Percentiles rank a stretch among this genome's conserved stretches.
phyloP scores from a whole-genome alignment of 2,888 invertebrate species.

The Drosophila pseudotakahashii region DNA sequence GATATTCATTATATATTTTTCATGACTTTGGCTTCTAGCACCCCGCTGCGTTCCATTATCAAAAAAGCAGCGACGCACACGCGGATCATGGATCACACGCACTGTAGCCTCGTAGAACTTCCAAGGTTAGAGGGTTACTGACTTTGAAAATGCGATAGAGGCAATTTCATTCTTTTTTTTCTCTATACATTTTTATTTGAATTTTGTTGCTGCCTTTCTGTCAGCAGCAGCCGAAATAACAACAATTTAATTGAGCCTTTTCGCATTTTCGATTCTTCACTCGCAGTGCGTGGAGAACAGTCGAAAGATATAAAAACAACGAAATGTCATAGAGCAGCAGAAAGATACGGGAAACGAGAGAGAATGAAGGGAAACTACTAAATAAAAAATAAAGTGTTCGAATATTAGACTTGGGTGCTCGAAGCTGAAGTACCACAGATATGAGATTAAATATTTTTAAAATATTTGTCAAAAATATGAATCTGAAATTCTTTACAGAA shows the following conservation, averaged over 20 bases:
- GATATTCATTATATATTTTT: conserved; percentile 3
- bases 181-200: conserved; percentile 16
- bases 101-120: conserved; percentile 67
- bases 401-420: too few relatives aligned
- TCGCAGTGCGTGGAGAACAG: conserved; percentile 61
- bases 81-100: conserved; percentile 41
- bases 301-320: conserved; percentile 11
- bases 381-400: neutral
- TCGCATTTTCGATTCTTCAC: conserved; percentile 57
- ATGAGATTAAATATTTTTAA: neutral
- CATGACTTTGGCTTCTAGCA: conserved; percentile 13
- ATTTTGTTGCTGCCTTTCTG: conserved; percentile 14
- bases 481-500: too few relatives aligned
- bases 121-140: conserved; percentile 84
- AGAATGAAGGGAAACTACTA: conserved; percentile 46
- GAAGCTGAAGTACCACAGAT: neutral
- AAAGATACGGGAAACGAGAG: conserved; percentile 14
- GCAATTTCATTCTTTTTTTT: conserved; percentile 51
- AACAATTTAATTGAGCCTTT: conserved; percentile 67
- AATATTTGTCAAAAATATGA: neutral
- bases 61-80: conserved; percentile 23
- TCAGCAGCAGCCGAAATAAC: conserved; percentile 27
- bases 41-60: conserved; percentile 66
- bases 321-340: conserved; percentile 43
- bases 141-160: conserved; percentile 79